Conservation (phyloP, 2,113 vertebrate species). For the mouse (Mus musculus) region DNA sequence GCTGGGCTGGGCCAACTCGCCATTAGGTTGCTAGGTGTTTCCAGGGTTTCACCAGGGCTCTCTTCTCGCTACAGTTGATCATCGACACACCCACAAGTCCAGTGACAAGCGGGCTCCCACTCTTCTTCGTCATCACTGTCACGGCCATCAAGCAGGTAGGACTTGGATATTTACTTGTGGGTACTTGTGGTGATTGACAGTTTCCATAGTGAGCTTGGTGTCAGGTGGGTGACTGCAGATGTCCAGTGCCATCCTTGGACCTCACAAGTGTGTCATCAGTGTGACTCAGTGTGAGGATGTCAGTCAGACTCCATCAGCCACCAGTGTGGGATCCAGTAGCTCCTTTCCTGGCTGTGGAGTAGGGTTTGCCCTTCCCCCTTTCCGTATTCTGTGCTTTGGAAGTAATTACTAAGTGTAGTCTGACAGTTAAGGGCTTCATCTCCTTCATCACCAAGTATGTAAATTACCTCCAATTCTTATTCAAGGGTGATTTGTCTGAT, state of each 20-base stretch:
- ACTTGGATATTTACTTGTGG: background rate
- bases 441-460: background rate
- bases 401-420: no score
- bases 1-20: background rate
- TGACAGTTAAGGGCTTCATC: background rate
- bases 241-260: background rate
- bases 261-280: background rate
- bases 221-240: background rate
- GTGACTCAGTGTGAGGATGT: background rate
- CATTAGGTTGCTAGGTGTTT: background rate
- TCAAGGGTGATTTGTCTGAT: background rate
- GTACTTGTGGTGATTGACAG: background rate
- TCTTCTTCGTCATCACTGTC: slow-evolving; percentile 98
- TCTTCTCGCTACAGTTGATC: slow-evolving; percentile 90
- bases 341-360: background rate
- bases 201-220: background rate
- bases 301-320: background rate
- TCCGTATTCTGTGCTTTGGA: background rate
- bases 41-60: background rate
- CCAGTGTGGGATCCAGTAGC: no score
- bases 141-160: slow-evolving; percentile 98
- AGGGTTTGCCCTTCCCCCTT: background rate
- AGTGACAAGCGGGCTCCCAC: slow-evolving; percentile 96
- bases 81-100: slow-evolving; percentile 99
- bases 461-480: background rate